These are phyloP conservation scores for Brachyopa scutellaris DNA, from an alignment of 2,888 invertebrate species.

Conservation along the genomic window DNA sequence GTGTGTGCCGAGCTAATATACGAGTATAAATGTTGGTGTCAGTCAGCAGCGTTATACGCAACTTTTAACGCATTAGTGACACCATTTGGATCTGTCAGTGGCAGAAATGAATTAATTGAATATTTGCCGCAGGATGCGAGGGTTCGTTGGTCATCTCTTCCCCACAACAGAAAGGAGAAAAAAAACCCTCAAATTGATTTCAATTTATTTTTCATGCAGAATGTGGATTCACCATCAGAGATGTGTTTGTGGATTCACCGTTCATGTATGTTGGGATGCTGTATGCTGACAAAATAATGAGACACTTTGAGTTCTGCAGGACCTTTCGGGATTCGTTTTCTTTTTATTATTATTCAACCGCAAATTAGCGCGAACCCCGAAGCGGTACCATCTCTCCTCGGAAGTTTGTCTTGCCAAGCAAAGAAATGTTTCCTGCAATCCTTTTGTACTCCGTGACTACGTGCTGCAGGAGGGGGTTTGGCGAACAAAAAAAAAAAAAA, in stretches of 20 bases:
- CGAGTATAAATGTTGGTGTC: slow-evolving; percentile 59
- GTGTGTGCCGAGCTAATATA: slow-evolving; percentile 50
- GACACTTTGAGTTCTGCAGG: slow-evolving; percentile 60
- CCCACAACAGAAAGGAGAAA: slow-evolving; percentile 9
- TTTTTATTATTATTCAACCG: slow-evolving; percentile 28
- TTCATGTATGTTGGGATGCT: not conserved
- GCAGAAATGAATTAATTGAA: slow-evolving; percentile 73
- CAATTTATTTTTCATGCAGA: slow-evolving; percentile 12
- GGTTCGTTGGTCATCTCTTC: slow-evolving; percentile 32
- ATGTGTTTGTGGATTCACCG: not conserved
- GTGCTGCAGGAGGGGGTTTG: slow-evolving; percentile 10
- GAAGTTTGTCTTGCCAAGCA: slow-evolving; percentile 65
- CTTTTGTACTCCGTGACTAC: slow-evolving; percentile 44
- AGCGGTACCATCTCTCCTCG: slow-evolving; percentile 57
- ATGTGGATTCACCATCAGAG: slow-evolving; percentile 22
- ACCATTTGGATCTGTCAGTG: slow-evolving; percentile 72
- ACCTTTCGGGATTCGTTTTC: slow-evolving; percentile 47
- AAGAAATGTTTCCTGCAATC: slow-evolving; percentile 59
- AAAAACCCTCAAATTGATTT: slow-evolving; percentile 44
- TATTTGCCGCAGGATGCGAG: slow-evolving; percentile 50
- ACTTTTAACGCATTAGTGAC: slow-evolving; percentile 73
- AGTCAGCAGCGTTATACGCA: slow-evolving; percentile 53
- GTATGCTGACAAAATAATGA: slow-evolving; percentile 58
- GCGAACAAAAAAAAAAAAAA: slow-evolving; percentile 26
- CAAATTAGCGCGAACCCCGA: slow-evolving; percentile 48